Evolutionary conservation across 2,888 invertebrate species (phyloP).

Genomic region (Pherbina coryleti): DNA sequence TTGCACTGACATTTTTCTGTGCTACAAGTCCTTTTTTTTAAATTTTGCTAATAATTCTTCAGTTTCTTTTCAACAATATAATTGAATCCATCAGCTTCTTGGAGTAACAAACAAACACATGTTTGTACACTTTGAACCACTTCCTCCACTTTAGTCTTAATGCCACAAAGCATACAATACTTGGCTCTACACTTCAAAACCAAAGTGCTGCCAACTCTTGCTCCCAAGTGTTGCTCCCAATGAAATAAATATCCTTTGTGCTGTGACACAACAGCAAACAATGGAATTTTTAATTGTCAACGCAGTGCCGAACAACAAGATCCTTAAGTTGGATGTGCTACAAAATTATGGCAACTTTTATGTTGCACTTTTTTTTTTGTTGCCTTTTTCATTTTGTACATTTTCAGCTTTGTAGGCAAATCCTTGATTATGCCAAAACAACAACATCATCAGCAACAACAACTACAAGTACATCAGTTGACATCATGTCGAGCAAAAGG

Average conservation of each 20-base stretch:
- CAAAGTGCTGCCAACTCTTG: constrained; percentile 19
- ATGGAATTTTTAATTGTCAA: constrained; percentile 36
- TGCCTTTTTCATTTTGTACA: neutral
- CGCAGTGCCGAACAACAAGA: neutral
- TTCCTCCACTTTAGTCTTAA: no score
- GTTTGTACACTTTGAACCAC: no score
- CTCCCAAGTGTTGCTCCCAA: neutral
- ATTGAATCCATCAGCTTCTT: no score
- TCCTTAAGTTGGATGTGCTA: neutral
- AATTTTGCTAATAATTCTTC: no score
- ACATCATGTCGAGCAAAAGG: neutral
- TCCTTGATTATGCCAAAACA: constrained; percentile 10
- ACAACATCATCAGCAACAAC: neutral
- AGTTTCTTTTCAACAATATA: no score
- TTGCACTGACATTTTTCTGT: no score
- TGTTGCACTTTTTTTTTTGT: neutral
- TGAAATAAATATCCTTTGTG: neutral
- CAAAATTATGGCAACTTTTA: constrained; percentile 6
- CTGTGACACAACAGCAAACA: constrained; percentile 24
- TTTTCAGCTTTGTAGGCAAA: neutral
- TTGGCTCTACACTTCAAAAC: neutral
- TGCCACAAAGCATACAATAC: no score
- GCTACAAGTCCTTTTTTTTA: no score
- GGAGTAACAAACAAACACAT: no score
- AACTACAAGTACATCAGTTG: neutral